Conservation (phyloP, 2,113 vertebrate genomes). For the Steatornis caripensis region DNA sequence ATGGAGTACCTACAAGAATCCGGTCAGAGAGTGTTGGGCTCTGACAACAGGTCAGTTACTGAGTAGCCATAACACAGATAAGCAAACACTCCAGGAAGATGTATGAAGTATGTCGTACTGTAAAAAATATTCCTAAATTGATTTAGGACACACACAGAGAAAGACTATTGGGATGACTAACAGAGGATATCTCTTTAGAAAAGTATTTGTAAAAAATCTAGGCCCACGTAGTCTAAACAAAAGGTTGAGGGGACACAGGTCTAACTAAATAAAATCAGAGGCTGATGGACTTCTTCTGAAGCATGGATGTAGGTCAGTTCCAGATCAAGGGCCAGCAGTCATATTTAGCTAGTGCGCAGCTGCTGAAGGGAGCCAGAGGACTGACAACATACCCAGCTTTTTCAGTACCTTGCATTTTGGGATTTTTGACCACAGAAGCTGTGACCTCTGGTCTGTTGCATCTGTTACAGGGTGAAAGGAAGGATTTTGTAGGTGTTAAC, state of each 20-base stretch:
- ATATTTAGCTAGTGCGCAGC: background rate
- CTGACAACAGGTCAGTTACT: background rate
- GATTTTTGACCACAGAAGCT: background rate
- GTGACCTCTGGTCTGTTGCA: background rate
- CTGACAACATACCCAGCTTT: background rate
- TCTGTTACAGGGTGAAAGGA: background rate
- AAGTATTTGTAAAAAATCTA: background rate
- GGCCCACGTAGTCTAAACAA: background rate
- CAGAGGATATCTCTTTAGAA: background rate
- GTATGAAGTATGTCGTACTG: background rate
- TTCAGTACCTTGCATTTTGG: background rate
- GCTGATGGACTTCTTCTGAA: background rate
- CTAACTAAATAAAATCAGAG: background rate
- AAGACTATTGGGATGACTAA: background rate
- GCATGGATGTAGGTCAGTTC: background rate
- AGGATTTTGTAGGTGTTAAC: background rate
- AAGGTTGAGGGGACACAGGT: background rate
- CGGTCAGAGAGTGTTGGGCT: background rate
- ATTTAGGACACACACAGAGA: background rate
- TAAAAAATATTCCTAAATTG: background rate
- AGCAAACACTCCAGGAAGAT: background rate
- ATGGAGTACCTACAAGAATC: background rate
- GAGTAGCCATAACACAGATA: background rate
- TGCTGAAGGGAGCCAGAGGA: background rate
- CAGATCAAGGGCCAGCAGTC: background rate